These are phyloP conservation scores for Cloeon dipterum DNA, from an alignment of 2,888 invertebrate species.

Conservation along the genomic window DNA sequence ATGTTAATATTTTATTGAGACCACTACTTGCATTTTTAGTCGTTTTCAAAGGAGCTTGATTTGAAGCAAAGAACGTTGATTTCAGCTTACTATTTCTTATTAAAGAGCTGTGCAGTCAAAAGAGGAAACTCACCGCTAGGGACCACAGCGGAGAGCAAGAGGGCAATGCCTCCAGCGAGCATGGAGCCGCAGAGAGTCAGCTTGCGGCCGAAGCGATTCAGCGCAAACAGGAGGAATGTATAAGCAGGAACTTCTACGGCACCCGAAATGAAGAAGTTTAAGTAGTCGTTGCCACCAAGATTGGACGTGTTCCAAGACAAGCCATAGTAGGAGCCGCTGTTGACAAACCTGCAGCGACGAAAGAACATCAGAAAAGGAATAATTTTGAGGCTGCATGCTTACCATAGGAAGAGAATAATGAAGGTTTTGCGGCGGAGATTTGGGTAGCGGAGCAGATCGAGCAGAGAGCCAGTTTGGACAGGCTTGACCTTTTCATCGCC, in stretches of 20 bases:
- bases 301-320: slow-evolving; percentile 50
- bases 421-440: slow-evolving; percentile 37
- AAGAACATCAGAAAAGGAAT: background rate
- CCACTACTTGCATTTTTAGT: too few relatives aligned
- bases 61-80: too few relatives aligned
- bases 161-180: slow-evolving; percentile 32
- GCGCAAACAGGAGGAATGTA: slow-evolving; percentile 33
- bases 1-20: too few relatives aligned
- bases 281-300: slow-evolving; percentile 42
- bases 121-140: slow-evolving; percentile 22
- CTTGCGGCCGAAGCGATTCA: slow-evolving; percentile 47
- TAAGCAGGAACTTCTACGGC: slow-evolving; percentile 53
- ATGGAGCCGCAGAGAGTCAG: slow-evolving; percentile 42
- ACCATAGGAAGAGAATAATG: slow-evolving; percentile 54
- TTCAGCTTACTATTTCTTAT: too few relatives aligned
- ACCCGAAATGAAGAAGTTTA: slow-evolving; percentile 52
- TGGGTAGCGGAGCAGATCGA: slow-evolving; percentile 32
- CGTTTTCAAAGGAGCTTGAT: too few relatives aligned
- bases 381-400: slow-evolving; percentile 10
- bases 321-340: slow-evolving; percentile 55
- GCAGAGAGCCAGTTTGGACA: slow-evolving; percentile 22
- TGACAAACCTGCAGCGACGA: slow-evolving; percentile 32
- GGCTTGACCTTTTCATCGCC: slow-evolving; percentile 15
- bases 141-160: slow-evolving; percentile 31
- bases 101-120: background rate